Percentiles rank a stretch among this genome's conserved stretches.
Evolutionary conservation across 2,797 vertebrate species (phyloP).

Genomic region (Aulostomus chinensis): DNA sequence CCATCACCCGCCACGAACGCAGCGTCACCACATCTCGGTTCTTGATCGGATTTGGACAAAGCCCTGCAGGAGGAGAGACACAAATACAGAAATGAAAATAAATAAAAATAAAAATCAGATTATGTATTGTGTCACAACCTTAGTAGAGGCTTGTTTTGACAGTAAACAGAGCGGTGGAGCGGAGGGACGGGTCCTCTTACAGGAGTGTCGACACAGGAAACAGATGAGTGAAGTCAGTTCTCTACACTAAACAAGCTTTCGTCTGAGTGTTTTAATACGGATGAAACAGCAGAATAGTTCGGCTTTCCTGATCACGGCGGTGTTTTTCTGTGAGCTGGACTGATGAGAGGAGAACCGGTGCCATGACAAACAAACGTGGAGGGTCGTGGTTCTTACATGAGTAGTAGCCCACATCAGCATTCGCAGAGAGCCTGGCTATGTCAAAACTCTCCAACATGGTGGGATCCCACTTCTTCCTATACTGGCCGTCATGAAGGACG

Average conservation of each 20-base stretch:
- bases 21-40: conserved; percentile 82
- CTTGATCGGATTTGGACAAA: conserved; percentile 76
- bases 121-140: too few species aligned
- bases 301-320: too few species aligned
- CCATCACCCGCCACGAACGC: conserved; percentile 77
- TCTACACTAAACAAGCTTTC: too few species aligned
- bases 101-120: not conserved
- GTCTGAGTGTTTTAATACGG: too few species aligned
- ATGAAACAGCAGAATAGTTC: too few species aligned
- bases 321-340: too few species aligned
- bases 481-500: conserved; percentile 76
- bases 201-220: not conserved
- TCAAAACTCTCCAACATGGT: conserved; percentile 77
- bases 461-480: conserved; percentile 78
- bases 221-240: not conserved
- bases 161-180: conserved; percentile 42
- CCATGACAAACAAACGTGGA: too few species aligned
- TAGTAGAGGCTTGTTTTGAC: conserved; percentile 51
- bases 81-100: not conserved
- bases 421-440: conserved; percentile 74
- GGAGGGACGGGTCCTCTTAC: not conserved
- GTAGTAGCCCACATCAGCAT: conserved; percentile 81
- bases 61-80: conserved; percentile 60
- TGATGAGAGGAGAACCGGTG: too few species aligned
- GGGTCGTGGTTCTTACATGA: conserved; percentile 72